These are phyloP conservation scores for Medauroidea extradentata DNA, from an alignment of 1,140 invertebrate species.

Conservation along the genomic window DNA sequence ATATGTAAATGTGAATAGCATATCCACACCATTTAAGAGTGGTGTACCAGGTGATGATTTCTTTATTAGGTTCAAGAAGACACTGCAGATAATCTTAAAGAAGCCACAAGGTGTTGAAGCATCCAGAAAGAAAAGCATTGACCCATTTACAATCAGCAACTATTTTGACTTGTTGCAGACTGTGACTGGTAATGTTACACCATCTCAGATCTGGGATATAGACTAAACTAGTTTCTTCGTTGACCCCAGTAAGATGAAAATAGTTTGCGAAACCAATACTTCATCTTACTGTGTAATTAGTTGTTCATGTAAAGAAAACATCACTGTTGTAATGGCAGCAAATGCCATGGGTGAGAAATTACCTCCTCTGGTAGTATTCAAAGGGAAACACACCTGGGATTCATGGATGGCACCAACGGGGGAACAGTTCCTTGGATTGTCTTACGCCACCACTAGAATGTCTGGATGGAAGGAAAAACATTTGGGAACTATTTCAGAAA, in stretches of 20 bases:
- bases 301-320: constrained; percentile 13
- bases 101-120: constrained; percentile 21
- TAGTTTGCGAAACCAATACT: constrained; percentile 15
- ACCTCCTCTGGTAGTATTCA: too few species aligned
- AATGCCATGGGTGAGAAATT: constrained; percentile 5
- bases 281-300: constrained; percentile 12
- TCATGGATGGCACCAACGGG: too few species aligned
- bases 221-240: constrained; percentile 22
- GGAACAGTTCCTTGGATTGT: too few species aligned
- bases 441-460: too few species aligned
- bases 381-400: too few species aligned
- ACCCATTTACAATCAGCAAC: constrained; percentile 15
- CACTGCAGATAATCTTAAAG: constrained; percentile 3
- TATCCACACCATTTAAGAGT: too few species aligned
- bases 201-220: constrained; percentile 19
- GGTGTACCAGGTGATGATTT: too few species aligned
- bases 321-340: constrained; percentile 5
- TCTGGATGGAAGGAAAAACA: too few species aligned
- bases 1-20: too few species aligned
- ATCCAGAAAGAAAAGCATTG: constrained; percentile 14
- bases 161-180: constrained; percentile 21
- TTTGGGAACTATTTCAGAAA: too few species aligned
- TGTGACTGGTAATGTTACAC: constrained; percentile 4
- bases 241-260: constrained; percentile 20
- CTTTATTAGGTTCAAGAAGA: too few species aligned